These are phyloP conservation scores for Haemorhous mexicanus DNA, from an alignment of 2,113 vertebrate genomes.

Conservation along the genomic window DNA sequence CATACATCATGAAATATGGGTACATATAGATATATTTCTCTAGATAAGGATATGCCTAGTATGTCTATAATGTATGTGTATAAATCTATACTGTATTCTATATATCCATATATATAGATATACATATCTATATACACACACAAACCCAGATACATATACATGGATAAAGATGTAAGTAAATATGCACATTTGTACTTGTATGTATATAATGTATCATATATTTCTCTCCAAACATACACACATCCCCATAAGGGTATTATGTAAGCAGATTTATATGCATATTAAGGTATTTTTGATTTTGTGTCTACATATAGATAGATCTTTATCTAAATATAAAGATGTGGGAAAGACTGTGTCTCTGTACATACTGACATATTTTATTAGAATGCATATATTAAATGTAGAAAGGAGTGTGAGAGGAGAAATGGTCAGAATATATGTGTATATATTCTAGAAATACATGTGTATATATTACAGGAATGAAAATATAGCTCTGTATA, in stretches of 20 bases:
- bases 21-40: too few species aligned
- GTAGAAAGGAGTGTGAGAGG: background rate
- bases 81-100: background rate
- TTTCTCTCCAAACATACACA: background rate
- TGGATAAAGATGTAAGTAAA: background rate
- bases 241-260: too few species aligned
- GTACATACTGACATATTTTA: background rate
- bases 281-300: background rate
- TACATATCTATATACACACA: background rate
- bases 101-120: background rate
- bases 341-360: background rate
- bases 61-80: background rate
- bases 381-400: background rate
- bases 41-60: background rate
- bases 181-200: background rate
- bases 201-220: background rate
- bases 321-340: background rate
- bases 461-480: background rate
- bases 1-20: background rate
- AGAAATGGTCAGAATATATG: background rate
- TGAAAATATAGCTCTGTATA: background rate
- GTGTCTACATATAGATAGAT: background rate
- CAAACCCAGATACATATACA: background rate
- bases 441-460: background rate
- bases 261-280: background rate